These are phyloP conservation scores for Hyppa rectilinea DNA, from an alignment of 2,888 invertebrate species.

Conservation along the genomic window DNA sequence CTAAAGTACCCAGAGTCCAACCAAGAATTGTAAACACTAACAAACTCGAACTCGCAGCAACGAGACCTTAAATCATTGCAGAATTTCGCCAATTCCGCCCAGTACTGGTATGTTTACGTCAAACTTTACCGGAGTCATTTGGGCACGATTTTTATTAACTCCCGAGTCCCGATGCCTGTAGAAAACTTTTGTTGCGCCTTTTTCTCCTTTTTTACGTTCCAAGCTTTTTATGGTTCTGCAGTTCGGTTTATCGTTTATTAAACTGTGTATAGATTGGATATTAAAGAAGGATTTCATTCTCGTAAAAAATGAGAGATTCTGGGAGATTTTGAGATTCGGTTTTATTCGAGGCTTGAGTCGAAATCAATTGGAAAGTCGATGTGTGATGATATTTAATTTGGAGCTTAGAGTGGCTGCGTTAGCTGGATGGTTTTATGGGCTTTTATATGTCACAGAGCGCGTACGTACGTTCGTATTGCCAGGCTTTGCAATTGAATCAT, in stretches of 20 bases:
- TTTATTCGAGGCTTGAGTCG: slow-evolving; percentile 61
- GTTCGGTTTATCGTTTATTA: slow-evolving; percentile 84
- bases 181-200: slow-evolving; percentile 75
- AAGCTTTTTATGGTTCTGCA: slow-evolving; percentile 78
- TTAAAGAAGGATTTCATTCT: slow-evolving; percentile 68
- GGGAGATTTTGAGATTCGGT: slow-evolving; percentile 52
- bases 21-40: slow-evolving; percentile 34
- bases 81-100: slow-evolving; percentile 62
- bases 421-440: slow-evolving; percentile 24
- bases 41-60: slow-evolving; percentile 20
- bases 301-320: slow-evolving; percentile 65
- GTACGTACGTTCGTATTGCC: slow-evolving; percentile 11
- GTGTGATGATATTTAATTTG: slow-evolving; percentile 62
- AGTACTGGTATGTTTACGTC: slow-evolving; percentile 83
- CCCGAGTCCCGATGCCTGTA: slow-evolving; percentile 75
- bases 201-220: slow-evolving; percentile 80
- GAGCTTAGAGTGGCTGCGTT: slow-evolving; percentile 30
- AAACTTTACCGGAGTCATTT: slow-evolving; percentile 84
- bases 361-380: slow-evolving; percentile 60
- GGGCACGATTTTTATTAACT: slow-evolving; percentile 88
- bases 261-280: slow-evolving; percentile 81
- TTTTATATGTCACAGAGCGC: slow-evolving; percentile 20
- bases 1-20: not conserved
- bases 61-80: slow-evolving; percentile 56
- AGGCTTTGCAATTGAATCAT: slow-evolving; percentile 27